phyloP scores from a whole-genome alignment of 2,888 invertebrate species.

The Dryomyza anilis region DNA sequence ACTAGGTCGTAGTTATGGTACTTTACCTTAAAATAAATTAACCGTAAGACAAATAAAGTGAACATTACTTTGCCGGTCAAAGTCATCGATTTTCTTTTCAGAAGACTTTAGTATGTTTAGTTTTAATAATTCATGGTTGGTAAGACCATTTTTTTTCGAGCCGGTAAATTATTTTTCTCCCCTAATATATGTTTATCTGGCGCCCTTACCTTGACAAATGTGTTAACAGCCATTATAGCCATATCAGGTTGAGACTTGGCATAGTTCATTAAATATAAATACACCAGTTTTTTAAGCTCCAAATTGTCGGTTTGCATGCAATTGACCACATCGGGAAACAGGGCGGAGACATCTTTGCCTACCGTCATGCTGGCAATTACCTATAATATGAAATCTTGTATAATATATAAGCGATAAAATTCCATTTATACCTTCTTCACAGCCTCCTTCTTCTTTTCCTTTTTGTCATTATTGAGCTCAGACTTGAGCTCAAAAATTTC shows the following conservation, averaged over 20 bases:
- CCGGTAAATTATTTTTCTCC: too few species aligned
- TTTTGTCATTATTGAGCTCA: constrained; percentile 98
- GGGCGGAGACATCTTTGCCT: constrained; percentile 97
- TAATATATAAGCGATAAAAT: not conserved
- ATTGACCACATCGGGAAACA: constrained; percentile 99
- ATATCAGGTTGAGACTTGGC: constrained; percentile 99
- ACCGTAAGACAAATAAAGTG: too few species aligned
- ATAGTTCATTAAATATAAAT: constrained; percentile 99
- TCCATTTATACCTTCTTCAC: constrained; percentile 89
- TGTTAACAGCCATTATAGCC: constrained; percentile 99
- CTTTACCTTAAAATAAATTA: too few species aligned
- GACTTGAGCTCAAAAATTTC: constrained; percentile 99
- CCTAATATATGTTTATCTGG: not conserved
- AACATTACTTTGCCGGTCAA: too few species aligned
- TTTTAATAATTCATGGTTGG: not conserved
- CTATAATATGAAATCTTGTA: constrained; percentile 60
- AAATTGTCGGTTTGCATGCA: constrained; percentile 99
- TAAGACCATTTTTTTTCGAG: not conserved
- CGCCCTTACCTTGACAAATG: constrained; percentile 92
- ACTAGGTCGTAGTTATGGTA: too few species aligned
- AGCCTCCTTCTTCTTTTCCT: constrained; percentile 99
- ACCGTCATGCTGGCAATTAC: constrained; percentile 99
- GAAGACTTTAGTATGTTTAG: not conserved
- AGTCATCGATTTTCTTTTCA: too few species aligned
- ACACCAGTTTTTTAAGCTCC: constrained; percentile 97